Evolutionary conservation across 2,797 vertebrate species (phyloP), one percentile per base, ranked within the genome.

Genomic region (Trichosurus vulpecula): DNA sequence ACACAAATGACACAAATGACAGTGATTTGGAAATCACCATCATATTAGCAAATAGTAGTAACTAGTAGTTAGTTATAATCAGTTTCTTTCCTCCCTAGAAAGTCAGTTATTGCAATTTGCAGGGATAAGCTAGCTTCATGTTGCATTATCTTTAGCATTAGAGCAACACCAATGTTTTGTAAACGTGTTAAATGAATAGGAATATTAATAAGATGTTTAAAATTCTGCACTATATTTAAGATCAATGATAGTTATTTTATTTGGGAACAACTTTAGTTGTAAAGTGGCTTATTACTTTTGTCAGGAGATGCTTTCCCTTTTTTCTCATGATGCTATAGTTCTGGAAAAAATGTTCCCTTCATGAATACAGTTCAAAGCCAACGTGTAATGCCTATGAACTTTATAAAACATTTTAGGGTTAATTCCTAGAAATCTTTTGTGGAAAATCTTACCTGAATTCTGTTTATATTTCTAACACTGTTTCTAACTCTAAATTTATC

Each of bases 251-350:
- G 55, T 8, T 56, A 56, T 56, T 56, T 56, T 56, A 25, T 56
- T 25, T 92, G 25, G 93, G 94, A 41, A 94, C 94, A 91, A 93
- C 92, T 95, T 56, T 29, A 58, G 29, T 31, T 52, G 95, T 87
- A 91, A 47, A 87, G 91, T 8, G 52, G 16, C 55, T 56, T 56
- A 93, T 95, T 13, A 16, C 4, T 56, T 96, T 95, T 87, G 90
- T 51, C 66, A 94, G 57, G 29, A 58, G 25, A 56, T n/a, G n/a
- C 56, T 56, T 56, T 53, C 51, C n/a, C 3, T 52, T 19, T 94
- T 89, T 95, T 12, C 61, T 92, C 92, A 55, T 96, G 90, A 95
- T 92, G 94, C 53, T 93, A 53, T 41, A 89, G 35, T 97, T 52
- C 90, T 66, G 56, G 47, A 16, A 41, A 94, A 58, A 58, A 58